These are phyloP conservation scores for Meliscaeva auricollis DNA, from an alignment of 2,888 invertebrate species.

Conservation along the genomic window DNA sequence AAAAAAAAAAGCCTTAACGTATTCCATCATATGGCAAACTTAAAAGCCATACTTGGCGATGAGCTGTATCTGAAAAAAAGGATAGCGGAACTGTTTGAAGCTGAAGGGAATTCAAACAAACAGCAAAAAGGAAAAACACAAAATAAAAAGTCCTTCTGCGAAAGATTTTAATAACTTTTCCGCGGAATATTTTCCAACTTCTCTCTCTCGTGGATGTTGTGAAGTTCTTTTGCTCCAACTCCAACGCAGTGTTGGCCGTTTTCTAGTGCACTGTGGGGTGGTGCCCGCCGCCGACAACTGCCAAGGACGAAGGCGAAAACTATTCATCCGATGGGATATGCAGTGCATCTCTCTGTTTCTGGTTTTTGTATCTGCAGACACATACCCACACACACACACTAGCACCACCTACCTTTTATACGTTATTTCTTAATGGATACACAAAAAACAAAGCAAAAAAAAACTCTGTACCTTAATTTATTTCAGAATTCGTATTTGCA, in stretches of 20 bases:
- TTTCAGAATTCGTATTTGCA: slow-evolving; percentile 57
- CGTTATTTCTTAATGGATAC: neutral
- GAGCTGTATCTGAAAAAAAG: slow-evolving; percentile 31
- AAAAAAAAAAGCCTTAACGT: slow-evolving; percentile 28
- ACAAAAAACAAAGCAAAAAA: neutral
- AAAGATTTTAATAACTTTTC: slow-evolving; percentile 75
- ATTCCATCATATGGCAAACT: slow-evolving; percentile 28
- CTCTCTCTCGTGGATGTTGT: slow-evolving; percentile 1
- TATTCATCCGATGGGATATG: slow-evolving; percentile 45
- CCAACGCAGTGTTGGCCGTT: neutral
- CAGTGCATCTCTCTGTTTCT: slow-evolving; percentile 36
- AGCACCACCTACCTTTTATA: neutral
- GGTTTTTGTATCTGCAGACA: slow-evolving; percentile 8
- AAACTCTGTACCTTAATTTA: slow-evolving; percentile 57
- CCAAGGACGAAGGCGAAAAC: slow-evolving; percentile 34
- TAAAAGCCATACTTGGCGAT: slow-evolving; percentile 51
- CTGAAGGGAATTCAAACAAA: slow-evolving; percentile 35
- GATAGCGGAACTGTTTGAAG: slow-evolving; percentile 11
- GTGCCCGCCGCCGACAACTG: neutral
- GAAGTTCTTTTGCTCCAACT: slow-evolving; percentile 29
- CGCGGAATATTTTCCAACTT: slow-evolving; percentile 62
- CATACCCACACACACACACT: neutral
- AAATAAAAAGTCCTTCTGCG: slow-evolving; percentile 48
- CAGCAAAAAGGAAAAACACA: neutral
- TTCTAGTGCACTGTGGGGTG: neutral